A percentile compares a stretch with the other conserved stretches of the same genome.
Conservation (phyloP, 1,140 invertebrate species). For the Planococcus citri region DNA sequence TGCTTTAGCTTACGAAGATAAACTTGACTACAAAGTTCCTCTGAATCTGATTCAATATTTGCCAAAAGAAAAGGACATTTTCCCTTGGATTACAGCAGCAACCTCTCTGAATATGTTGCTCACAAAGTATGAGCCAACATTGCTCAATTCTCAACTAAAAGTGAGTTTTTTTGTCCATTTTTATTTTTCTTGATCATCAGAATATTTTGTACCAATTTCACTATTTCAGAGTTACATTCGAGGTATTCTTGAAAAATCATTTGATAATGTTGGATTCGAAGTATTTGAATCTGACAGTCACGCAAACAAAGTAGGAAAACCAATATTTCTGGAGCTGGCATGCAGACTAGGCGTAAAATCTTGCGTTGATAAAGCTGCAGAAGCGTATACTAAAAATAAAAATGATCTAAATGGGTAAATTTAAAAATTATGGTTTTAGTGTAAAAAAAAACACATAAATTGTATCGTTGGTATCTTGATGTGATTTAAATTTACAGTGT, state of each 20-base stretch:
- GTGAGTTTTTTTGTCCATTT: background rate
- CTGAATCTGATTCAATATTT: slow-evolving; percentile 49
- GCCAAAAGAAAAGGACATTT: slow-evolving; percentile 39
- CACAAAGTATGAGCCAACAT: background rate
- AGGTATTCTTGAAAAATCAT: background rate
- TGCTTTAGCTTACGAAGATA: slow-evolving; percentile 38
- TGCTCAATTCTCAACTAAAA: background rate
- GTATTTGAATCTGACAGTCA: background rate
- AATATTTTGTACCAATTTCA: background rate
- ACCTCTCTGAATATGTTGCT: background rate
- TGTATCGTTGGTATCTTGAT: too few relatives aligned
- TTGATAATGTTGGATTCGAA: background rate
- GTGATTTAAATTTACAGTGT: background rate
- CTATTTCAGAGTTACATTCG: background rate
- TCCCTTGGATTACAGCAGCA: slow-evolving; percentile 42
- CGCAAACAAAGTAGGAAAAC: background rate
- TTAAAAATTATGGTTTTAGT: too few relatives aligned
- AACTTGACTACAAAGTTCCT: slow-evolving; percentile 43
- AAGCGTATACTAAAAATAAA: background rate
- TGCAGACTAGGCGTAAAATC: background rate
- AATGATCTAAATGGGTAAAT: background rate
- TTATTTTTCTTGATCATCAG: background rate
- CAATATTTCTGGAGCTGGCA: background rate
- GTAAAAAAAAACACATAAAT: too few relatives aligned
- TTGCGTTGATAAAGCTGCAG: background rate